Evolutionary conservation across 1,140 invertebrate genomes (phyloP), one percentile per base, ranked within the genome.

Genomic region (Phymastichus coffea): DNA sequence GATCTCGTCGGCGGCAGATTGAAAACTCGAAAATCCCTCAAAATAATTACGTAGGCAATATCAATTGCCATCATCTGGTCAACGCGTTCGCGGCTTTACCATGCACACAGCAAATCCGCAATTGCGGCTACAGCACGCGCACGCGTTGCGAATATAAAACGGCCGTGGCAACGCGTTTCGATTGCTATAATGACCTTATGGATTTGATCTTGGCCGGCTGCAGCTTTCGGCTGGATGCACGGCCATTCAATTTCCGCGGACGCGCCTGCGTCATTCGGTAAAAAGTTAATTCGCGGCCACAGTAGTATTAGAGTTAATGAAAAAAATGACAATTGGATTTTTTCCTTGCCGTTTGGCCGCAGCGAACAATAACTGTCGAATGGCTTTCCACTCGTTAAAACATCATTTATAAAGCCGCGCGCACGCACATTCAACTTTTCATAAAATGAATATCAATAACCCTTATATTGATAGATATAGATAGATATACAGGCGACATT

Each of bases 41-140:
- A n/a, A n/a, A n/a, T n/a, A n/a, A n/a, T n/a, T n/a, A n/a, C n/a
- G n/a, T n/a, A 65, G 53, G 37, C 62, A 66, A 54, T 75, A 76
- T 74, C 72, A 73, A 74, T 72, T 63, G 63, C 66, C 65, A 74
- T 72, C 70, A 73, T 73, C 69, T 74, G 68, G 68, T 63, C 60
- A 71, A 66, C 74, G 74, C n/a, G n/a, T n/a, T n/a, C n/a, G n/a
- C n/a, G n/a, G n/a, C n/a, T n/a, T n/a, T n/a, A n/a, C n/a, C n/a
- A n/a, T n/a, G n/a, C n/a, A n/a, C n/a, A n/a, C n/a, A n/a, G n/a
- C n/a, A n/a, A n/a, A n/a, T n/a, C n/a, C n/a, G n/a, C n/a, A n/a
- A n/a, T n/a, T n/a, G n/a, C n/a, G n/a, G n/a, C n/a, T n/a, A n/a
- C n/a, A n/a, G n/a, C n/a, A n/a, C n/a, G n/a, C n/a, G n/a, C n/a